phyloP scores from a whole-genome alignment of 2,113 vertebrate species.

The Pantherophis guttatus region DNA sequence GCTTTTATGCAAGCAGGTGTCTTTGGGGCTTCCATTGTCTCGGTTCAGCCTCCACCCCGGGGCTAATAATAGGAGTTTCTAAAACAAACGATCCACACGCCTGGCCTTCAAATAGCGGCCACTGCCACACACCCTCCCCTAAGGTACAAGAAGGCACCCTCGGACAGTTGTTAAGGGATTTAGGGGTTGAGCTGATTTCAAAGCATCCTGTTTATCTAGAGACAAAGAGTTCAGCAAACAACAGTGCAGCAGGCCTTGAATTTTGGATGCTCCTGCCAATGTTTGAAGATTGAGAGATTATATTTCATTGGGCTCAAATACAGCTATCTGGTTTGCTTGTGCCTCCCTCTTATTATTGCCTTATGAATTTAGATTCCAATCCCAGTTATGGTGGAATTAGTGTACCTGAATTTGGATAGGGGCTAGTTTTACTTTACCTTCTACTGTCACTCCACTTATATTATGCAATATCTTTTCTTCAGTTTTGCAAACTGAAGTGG shows the following conservation, averaged over 20 bases:
- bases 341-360: not conserved
- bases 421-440: not conserved
- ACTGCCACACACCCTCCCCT: not conserved
- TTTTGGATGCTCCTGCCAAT: not conserved
- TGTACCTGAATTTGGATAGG: not conserved
- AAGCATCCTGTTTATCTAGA: slow-evolving; percentile 8
- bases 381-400: not conserved
- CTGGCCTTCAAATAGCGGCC: slow-evolving; percentile 19
- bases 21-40: slow-evolving; percentile 86
- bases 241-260: not conserved
- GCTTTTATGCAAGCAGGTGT: slow-evolving; percentile 88
- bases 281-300: not conserved
- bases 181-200: not conserved
- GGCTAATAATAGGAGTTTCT: slow-evolving; percentile 74
- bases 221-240: slow-evolving; percentile 1
- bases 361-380: not conserved
- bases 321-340: not conserved
- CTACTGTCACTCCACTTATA: not conserved
- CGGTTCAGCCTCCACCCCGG: slow-evolving; percentile 39
- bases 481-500: not conserved
- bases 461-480: not conserved
- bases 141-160: slow-evolving; percentile 8
- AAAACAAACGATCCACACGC: slow-evolving; percentile 73
- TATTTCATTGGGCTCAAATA: not conserved
- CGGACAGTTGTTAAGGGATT: not conserved